A percentile compares a stretch with the other conserved stretches of the same genome.
Conservation (phyloP, 2,888 invertebrate genomes). For the Chrysolina oricalcia region DNA sequence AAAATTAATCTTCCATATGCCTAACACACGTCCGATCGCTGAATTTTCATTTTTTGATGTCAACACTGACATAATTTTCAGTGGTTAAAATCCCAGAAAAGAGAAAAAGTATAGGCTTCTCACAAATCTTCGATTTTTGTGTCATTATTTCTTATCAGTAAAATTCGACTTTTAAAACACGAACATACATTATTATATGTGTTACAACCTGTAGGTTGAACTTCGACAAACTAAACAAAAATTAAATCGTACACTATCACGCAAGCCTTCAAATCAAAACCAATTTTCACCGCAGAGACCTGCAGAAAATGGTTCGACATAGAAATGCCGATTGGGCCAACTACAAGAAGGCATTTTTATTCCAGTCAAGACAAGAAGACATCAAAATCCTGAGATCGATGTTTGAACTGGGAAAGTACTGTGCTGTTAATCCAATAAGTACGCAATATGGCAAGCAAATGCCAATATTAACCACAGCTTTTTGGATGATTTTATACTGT, state of each 20-base stretch:
- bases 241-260: neutral
- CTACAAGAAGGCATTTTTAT: neutral
- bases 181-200: too few relatives aligned
- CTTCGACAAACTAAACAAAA: too few relatives aligned
- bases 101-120: too few relatives aligned
- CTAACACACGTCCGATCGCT: too few relatives aligned
- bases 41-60: too few relatives aligned
- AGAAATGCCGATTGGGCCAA: neutral
- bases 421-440: neutral
- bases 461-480: neutral
- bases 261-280: neutral
- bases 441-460: neutral
- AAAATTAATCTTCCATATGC: too few relatives aligned
- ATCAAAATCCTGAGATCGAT: neutral
- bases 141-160: too few relatives aligned
- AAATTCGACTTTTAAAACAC: too few relatives aligned
- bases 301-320: neutral
- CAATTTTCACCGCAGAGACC: neutral
- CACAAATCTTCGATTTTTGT: too few relatives aligned
- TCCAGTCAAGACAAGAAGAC: neutral
- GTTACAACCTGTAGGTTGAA: too few relatives aligned
- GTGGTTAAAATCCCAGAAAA: too few relatives aligned
- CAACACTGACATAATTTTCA: too few relatives aligned
- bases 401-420: neutral
- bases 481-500: neutral